A percentile compares a stretch with the other conserved stretches of the same genome.
These are phyloP conservation scores for Luperina nickerlii DNA, from an alignment of 2,888 invertebrate genomes.

Conservation along the genomic window DNA sequence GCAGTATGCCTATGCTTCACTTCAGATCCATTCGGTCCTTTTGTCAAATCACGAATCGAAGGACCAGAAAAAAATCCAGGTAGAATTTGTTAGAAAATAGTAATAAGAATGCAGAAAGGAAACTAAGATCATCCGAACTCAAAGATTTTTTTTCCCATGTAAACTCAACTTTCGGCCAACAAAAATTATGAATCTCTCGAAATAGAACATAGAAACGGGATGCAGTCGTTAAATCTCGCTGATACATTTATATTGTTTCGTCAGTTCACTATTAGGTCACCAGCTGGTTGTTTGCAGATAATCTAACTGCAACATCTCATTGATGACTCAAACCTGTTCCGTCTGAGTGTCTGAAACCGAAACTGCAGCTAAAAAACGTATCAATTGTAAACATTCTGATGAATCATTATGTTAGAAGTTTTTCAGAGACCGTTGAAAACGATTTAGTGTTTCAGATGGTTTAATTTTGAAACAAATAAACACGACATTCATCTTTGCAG, in stretches of 20 bases:
- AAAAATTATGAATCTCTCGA: not conserved
- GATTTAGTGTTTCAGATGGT: constrained; percentile 7
- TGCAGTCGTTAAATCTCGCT: not conserved
- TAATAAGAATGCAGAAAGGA: not conserved
- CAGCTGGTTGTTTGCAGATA: constrained; percentile 19
- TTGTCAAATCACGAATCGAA: not conserved
- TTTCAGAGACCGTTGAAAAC: constrained; percentile 11
- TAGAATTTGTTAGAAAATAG: not conserved
- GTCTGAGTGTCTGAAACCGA: constrained; percentile 14
- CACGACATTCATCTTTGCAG: not conserved
- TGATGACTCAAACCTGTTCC: constrained; percentile 28
- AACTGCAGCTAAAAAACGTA: constrained; percentile 27
- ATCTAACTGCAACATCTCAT: constrained; percentile 15
- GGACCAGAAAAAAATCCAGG: constrained; percentile 4
- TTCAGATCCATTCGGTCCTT: not conserved
- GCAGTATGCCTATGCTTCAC: too few species aligned
- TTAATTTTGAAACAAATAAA: constrained; percentile 32
- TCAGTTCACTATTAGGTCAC: constrained; percentile 32
- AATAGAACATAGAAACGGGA: constrained; percentile 13
- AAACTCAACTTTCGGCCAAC: not conserved
- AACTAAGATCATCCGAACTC: not conserved
- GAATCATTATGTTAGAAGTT: constrained; percentile 34
- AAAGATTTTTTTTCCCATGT: not conserved
- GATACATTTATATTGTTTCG: constrained; percentile 9
- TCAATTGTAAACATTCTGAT: constrained; percentile 21